Evolutionary conservation across 2,888 invertebrate species (phyloP), one percentile per base, ranked within the genome.

Genomic region (Elaeidobius kamerunicus): DNA sequence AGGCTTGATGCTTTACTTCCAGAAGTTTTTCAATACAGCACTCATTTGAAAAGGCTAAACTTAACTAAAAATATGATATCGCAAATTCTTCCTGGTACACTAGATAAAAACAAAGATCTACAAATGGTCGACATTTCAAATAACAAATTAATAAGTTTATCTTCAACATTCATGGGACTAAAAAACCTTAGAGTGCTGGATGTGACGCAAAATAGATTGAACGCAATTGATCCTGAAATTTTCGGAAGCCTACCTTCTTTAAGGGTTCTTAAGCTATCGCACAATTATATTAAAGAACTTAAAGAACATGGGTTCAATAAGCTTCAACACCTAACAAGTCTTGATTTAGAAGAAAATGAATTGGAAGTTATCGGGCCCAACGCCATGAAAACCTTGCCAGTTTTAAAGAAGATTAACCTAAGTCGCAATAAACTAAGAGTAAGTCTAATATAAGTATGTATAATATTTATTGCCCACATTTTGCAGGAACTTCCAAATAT

Each of bases 341-440:
- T 94, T 30, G 85, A 91, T 71, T 75, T 94, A 60, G 87, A 91
- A 58, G 86, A 85, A 64, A 91, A 94, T 69, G 85, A 90, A 65
- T 77, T 94, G 23, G 81, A 83, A 66, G 75, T 82, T 15, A 77
- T 92, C 23, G 86, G 89, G 64, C 77, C 85, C 0, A 84, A 85
- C 55, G 83, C 89, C 0, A 79, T 93, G 27, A 76, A 80, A 48
- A 78, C 81, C 51, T 70, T 92, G 36, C 85, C 87, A 0, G 83
- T 83, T 51, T 73, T 92, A 15, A 81, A 82, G 47, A 58, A 61
- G 9, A 47, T 73, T 4, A 74, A 76, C 36, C 72, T 91, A 48
- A 84, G 85, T 23, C 81, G 81, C 62, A 89, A 89, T 68, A 83
- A 83, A 58, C 74, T 89, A n/a, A 76, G 81, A 57, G 55, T 55